phyloP scores from a whole-genome alignment of 2,113 vertebrate genomes.

The Varanus salvator region DNA sequence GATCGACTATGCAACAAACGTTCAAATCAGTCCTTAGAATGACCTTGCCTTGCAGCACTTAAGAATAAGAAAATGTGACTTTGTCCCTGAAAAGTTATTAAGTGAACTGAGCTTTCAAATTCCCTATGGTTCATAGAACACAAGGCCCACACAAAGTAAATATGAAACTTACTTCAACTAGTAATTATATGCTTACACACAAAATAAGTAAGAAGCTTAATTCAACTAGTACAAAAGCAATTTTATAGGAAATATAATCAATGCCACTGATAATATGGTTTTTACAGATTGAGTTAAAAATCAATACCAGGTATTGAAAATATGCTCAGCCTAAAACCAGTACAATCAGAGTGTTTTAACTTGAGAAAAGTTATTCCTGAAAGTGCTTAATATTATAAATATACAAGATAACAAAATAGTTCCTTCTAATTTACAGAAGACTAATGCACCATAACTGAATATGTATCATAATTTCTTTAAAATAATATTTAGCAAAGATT shows the following conservation, averaged over 20 bases:
- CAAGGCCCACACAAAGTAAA: background rate
- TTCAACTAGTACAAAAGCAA: background rate
- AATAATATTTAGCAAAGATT: constrained; percentile 62
- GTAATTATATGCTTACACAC: too few species aligned
- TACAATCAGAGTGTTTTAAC: background rate
- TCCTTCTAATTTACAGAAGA: constrained; percentile 6
- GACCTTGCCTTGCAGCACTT: background rate
- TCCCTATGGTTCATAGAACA: constrained; percentile 35
- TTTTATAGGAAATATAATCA: too few species aligned
- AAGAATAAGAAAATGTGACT: constrained; percentile 45
- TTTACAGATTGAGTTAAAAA: background rate
- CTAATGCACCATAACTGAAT: background rate
- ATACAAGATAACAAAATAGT: background rate
- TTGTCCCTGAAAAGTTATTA: constrained; percentile 40
- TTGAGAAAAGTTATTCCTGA: background rate
- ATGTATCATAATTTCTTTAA: constrained; percentile 37
- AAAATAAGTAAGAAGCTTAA: too few species aligned
- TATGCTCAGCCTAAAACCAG: background rate
- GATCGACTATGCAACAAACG: background rate
- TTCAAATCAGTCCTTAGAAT: background rate
- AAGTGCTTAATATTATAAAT: background rate
- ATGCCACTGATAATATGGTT: too few species aligned
- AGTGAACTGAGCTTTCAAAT: constrained; percentile 32
- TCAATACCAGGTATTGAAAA: background rate
- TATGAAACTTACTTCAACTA: background rate